Evolutionary conservation across 2,113 vertebrate species (phyloP), one percentile per base, ranked within the genome.

Genomic region (Columbina picui): DNA sequence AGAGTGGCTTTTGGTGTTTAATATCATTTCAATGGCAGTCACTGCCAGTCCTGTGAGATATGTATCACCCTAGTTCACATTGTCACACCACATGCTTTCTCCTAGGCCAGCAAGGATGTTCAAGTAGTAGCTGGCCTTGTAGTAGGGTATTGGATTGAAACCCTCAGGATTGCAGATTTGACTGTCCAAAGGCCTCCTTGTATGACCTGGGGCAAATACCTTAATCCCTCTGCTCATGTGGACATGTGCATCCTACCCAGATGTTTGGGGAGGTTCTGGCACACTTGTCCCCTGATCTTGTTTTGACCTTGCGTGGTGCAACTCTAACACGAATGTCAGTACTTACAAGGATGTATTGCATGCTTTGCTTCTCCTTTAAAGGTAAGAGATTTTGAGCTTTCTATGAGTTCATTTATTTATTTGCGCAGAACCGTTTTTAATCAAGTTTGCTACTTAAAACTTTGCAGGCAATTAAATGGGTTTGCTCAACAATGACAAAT

Each of bases 401-500:
- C n/a, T 56, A 1, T 41, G 34, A 63, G 22, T 91, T 92, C 5
- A 19, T 70, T 69, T 80, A 53, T 90, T 88, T 86, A 68, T 71
- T 55, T 43, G 39, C 14, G 78, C 76, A 53, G 52, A 92, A 78
- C 18, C 4, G 20, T 39, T 95, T 95, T 80, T 70, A 90, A 92
- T 71, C 39, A 74, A 73, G 32, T 71, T 70, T 81, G 5, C 57
- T 87, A 12, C 70, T 82, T 82, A 80, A 87, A 91, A 93, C 68
- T 93, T 90, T 53, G 34, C 30, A 59, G 81, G 56, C 9, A 85
- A 88, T 94, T 84, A 94, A 83, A 49, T 73, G 65, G 50, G 50
- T 78, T 91, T 96, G 39, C 43, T 95, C 49, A 80, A 27, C 61
- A 90, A 83, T 69, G 89, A 71, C 36, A 94, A 85, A 90, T 81